These are phyloP conservation scores for Onthophagus taurus DNA, from an alignment of 1,140 invertebrate genomes.

Conservation along the genomic window DNA sequence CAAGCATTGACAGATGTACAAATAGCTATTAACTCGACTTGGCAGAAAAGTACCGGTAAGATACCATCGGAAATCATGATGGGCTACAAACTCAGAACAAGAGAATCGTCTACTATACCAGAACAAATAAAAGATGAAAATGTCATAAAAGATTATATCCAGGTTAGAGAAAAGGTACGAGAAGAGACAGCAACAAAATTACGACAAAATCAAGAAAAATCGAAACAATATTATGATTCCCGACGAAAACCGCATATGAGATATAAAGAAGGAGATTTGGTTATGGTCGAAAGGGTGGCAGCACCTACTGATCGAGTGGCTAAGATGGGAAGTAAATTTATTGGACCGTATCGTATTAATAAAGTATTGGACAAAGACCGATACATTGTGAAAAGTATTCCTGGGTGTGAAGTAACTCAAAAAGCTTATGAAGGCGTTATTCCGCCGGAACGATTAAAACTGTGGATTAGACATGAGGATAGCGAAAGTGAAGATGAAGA, in stretches of 20 bases:
- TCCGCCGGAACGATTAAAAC: constrained; percentile 2
- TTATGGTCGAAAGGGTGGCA: not conserved
- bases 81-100: no score
- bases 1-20: constrained; percentile 1
- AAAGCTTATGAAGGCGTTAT: not conserved
- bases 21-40: constrained; percentile 3
- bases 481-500: no score
- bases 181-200: not conserved
- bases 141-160: not conserved
- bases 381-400: not conserved
- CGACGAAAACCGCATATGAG: not conserved
- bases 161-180: not conserved
- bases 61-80: constrained; percentile 6
- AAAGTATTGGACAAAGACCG: constrained; percentile 8
- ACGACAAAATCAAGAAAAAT: not conserved
- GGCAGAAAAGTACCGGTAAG: not conserved
- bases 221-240: not conserved
- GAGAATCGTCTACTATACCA: no score
- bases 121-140: no score
- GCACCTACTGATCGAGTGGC: not conserved
- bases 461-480: not conserved
- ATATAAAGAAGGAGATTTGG: not conserved
- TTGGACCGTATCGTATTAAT: constrained; percentile 1
- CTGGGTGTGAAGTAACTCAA: constrained; percentile 2
- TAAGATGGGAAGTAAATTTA: constrained; percentile 4